Evolutionary conservation across 2,888 invertebrate species (phyloP), one percentile per base, ranked within the genome.

Genomic region (Mythimna albipuncta): DNA sequence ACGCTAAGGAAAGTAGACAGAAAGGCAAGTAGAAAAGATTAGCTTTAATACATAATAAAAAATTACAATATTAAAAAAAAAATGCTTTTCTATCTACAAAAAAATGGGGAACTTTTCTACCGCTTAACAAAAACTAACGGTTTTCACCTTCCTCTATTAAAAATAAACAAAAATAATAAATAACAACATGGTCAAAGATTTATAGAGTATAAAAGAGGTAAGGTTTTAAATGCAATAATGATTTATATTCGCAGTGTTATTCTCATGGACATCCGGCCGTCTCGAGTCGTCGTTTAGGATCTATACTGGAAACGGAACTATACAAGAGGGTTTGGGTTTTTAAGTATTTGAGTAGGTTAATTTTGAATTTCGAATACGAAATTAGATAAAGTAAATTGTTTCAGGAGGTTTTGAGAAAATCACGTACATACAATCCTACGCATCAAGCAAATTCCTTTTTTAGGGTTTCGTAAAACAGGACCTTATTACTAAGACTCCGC

Each of bases 191-290:
- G 47, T 63, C 69, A 77, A 58, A 57, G 44, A 68, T 69, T 62
- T 77, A 63, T 52, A 72, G 19, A 61, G 7, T 32, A 71, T 26
- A 26, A 47, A 70, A 55, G 67, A 68, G 65, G 62, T 19, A 59
- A 71, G 35, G 32, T 41, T 69, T 65, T 74, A 78, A 81, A 85
- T 84, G 74, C 73, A 67, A 61, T 65, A 62, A 38, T 26, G 10
- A 41, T 83, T 74, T 83, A 59, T 68, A 54, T 65, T 66, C 69
- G 81, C 86, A 87, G 81, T 86, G 89, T 86, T 86, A 84, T 82
- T 81, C 44, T 69, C 47, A 38, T 72, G 79, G 67, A 64, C 10
- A 64, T 38, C 55, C 21, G 64, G 78, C 85, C 87, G 86, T 80
- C 85, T 86, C 83, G 82, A 65, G 82, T 83, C 88, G 85, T 86